Conservation (phyloP, 2,797 vertebrate genomes). For the Bradypodion ventrale region DNA sequence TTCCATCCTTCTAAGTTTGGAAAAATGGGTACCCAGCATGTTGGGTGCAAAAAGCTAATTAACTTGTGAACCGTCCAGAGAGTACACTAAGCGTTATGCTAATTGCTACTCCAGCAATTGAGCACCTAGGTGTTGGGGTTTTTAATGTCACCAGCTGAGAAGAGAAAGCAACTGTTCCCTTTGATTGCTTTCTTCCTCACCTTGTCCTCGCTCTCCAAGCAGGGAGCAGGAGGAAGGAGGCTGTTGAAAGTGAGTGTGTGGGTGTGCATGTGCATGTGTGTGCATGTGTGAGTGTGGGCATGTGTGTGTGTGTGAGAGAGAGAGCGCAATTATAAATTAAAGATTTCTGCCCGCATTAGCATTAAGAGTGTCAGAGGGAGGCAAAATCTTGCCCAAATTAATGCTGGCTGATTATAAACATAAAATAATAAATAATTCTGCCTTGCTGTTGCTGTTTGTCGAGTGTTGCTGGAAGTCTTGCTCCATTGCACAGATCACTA, state of each 20-base stretch:
- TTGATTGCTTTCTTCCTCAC: neutral
- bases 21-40: too few relatives aligned
- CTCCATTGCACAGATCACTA: constrained; percentile 10
- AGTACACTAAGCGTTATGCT: too few relatives aligned
- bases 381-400: constrained; percentile 39
- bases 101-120: neutral
- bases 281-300: too few relatives aligned
- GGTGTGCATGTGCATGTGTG: too few relatives aligned
- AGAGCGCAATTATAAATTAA: neutral
- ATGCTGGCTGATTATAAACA: constrained; percentile 50
- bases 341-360: constrained; percentile 29
- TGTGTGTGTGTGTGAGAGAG: too few relatives aligned
- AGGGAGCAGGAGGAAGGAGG: neutral
- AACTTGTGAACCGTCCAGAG: too few relatives aligned
- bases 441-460: constrained; percentile 40
- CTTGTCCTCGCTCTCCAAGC: accelerated
- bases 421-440: constrained; percentile 39
- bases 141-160: constrained; percentile 13
- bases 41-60: too few relatives aligned
- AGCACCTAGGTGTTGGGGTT: constrained; percentile 55
- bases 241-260: neutral
- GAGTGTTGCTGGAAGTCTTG: constrained; percentile 26
- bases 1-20: too few relatives aligned
- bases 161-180: neutral
- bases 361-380: constrained; percentile 21